These are phyloP conservation scores for Gracilinanus agilis DNA, from an alignment of 2,113 vertebrate species.

Conservation along the genomic window DNA sequence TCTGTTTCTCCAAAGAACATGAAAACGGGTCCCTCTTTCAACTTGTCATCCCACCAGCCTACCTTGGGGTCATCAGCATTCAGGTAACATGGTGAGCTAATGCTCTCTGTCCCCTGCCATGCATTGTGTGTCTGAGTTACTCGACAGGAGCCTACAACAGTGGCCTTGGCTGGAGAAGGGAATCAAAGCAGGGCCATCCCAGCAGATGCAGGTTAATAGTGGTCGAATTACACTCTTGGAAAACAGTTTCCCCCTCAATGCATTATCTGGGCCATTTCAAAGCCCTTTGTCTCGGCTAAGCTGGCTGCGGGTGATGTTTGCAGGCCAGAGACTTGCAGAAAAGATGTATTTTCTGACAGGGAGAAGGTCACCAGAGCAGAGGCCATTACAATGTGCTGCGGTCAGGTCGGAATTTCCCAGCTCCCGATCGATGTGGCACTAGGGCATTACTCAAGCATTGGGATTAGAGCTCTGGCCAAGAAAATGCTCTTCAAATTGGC, in stretches of 20 bases:
- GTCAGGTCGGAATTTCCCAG: conserved; percentile 48
- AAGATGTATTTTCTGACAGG: conserved; percentile 76
- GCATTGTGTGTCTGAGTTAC: conserved; percentile 18
- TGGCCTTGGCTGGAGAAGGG: conserved; percentile 55
- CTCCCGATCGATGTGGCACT: conserved; percentile 45
- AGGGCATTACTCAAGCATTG: conserved; percentile 27
- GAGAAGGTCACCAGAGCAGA: conserved; percentile 77
- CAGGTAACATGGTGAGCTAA: conserved; percentile 46
- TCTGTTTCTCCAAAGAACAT: not conserved
- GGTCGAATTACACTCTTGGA: conserved; percentile 70
- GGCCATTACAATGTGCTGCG: conserved; percentile 50
- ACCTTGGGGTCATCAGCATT: conserved; percentile 56
- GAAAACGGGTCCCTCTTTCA: conserved; percentile 29
- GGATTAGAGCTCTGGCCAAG: conserved; percentile 49
- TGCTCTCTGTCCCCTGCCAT: conserved; percentile 24
- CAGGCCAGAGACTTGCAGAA: conserved; percentile 57
- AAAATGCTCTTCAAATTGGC: conserved; percentile 72
- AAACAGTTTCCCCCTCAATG: conserved; percentile 72
- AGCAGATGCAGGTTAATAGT: conserved; percentile 70
- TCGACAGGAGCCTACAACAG: conserved; percentile 26
- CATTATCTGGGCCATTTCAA: conserved; percentile 61
- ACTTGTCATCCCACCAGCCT: not conserved
- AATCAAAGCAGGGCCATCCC: conserved; percentile 64
- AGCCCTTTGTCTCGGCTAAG: conserved; percentile 76
- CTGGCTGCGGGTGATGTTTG: conserved; percentile 58